Evolutionary conservation across 2,888 invertebrate species (phyloP).

Genomic region (Danaus chrysippus): DNA sequence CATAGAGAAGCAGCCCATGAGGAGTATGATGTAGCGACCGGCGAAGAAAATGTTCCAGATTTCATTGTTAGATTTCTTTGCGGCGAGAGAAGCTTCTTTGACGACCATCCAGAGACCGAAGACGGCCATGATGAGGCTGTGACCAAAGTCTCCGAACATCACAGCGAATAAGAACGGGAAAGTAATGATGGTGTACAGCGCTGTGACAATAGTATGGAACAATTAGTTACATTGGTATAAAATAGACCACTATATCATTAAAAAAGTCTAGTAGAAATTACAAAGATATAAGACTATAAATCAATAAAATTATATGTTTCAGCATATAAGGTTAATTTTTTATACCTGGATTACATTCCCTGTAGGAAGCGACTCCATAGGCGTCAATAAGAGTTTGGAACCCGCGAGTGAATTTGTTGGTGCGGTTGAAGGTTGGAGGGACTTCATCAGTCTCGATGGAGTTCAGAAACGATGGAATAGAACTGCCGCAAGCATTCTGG

Average conservation of each 20-base stretch:
- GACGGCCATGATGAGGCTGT: conserved; percentile 89
- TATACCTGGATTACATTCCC: conserved; percentile 93
- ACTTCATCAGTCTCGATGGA: conserved; percentile 88
- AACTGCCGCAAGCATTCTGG: conserved; percentile 87
- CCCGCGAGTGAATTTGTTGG: conserved; percentile 94
- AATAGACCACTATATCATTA: background rate
- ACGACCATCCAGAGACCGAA: conserved; percentile 90
- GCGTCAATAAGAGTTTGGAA: conserved; percentile 96
- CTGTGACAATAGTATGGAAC: conserved; percentile 64
- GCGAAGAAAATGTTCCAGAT: conserved; percentile 99
- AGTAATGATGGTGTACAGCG: conserved; percentile 91
- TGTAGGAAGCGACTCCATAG: conserved; percentile 94
- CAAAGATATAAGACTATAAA: too few species aligned
- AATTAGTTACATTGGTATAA: background rate
- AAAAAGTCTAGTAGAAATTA: too few species aligned
- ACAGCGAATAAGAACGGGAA: conserved; percentile 97
- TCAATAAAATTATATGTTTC: background rate
- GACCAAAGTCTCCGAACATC: conserved; percentile 98
- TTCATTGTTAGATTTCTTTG: conserved; percentile 86
- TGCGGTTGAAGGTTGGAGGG: conserved; percentile 95
- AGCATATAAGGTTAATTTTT: conserved; percentile 6
- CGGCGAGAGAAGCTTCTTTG: conserved; percentile 86
- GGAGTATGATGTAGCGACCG: conserved; percentile 96
- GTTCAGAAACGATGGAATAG: conserved; percentile 95
- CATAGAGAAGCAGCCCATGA: conserved; percentile 99